Base-by-base conservation (phyloP, 1,140 invertebrate species). In the Spodoptera frugiperda region DNA sequence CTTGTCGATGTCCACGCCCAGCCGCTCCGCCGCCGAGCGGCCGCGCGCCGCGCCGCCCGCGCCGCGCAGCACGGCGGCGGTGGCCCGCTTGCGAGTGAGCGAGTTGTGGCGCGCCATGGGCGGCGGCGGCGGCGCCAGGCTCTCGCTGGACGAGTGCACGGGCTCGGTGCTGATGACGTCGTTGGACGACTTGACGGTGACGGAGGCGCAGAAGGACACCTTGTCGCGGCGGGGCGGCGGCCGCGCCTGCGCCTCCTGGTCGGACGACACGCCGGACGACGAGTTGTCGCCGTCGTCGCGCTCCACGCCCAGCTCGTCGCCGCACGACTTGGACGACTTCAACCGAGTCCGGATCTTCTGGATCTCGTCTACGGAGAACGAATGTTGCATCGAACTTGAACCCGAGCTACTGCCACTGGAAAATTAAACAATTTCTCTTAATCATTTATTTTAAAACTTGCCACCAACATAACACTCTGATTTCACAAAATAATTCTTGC, bases 341-440 rank as follows among this genome's bases (percentile, higher is more conserved):
- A 98, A 94, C 85, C 97, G 96, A 57, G 97, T 97, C 76, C 97
- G 95, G 54, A 97, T 97, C 90, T 97, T 97, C 87, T 98, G 97
- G 61, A 98, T 98, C 90, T 98, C 97, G 85, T 98, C 97, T 53
- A 98, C 97, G 70, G 97, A 97, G 90, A 98, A 97, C 48, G 97
- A 97, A 86, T 98, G 97, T 48, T 97, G 96, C 87, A 98, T 95
- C 3, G 96, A 97, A 57, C 96, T 95, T 21, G 96, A 97, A 2
- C 96, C 96, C 1, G 96, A 96, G 70, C 96, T 96, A 85, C 95
- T 96, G 49, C 95, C 96, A 88, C 95, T 96, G 91, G 79, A 95
- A 93, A 46, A 8, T 0, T 4, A 15, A 1, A 39, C 15, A 17
- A 4, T 25, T 46, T 17, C 1, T 0, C 14, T 46, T 17, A 2